These are phyloP conservation scores for Octopus sinensis DNA, from an alignment of 1,140 invertebrate genomes.

Conservation along the genomic window DNA sequence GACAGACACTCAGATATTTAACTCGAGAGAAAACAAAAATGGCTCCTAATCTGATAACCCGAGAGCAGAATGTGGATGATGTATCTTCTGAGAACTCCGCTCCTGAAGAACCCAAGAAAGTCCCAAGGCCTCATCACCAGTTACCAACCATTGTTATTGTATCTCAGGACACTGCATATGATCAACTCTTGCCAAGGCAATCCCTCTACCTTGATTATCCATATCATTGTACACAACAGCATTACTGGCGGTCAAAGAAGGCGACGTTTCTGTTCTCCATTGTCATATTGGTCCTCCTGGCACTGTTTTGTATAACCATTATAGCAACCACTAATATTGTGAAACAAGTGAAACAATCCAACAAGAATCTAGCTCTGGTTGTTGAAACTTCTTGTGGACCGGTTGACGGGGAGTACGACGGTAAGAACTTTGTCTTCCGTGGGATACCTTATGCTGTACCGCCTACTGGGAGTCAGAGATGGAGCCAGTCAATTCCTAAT, in stretches of 20 bases:
- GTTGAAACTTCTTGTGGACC: conserved; percentile 69
- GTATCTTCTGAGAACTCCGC: not conserved
- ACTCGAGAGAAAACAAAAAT: not conserved
- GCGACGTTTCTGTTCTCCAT: not conserved
- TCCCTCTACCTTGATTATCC: not conserved
- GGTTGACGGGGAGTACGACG: conserved; percentile 74
- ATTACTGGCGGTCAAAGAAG: conserved; percentile 3
- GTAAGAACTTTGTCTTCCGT: conserved; percentile 75
- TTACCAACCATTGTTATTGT: conserved; percentile 2
- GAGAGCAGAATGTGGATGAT: not conserved
- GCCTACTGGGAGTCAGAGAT: conserved; percentile 66
- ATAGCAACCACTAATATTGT: not conserved
- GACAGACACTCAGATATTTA: no score
- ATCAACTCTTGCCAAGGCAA: not conserved
- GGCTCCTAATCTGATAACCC: not conserved
- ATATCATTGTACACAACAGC: not conserved
- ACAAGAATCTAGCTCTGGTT: not conserved
- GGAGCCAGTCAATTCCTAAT: conserved; percentile 67
- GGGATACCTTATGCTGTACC: conserved; percentile 83
- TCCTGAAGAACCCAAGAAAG: not conserved
- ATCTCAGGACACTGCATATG: not conserved
- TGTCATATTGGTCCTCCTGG: conserved; percentile 3
- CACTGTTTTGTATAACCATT: conserved; percentile 9
- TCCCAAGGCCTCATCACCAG: not conserved
- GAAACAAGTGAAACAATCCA: not conserved